Percentiles rank a stretch among this genome's conserved stretches.
phyloP scores from a whole-genome alignment of 1,140 invertebrate species.

The Dermatophagoides farinae region DNA sequence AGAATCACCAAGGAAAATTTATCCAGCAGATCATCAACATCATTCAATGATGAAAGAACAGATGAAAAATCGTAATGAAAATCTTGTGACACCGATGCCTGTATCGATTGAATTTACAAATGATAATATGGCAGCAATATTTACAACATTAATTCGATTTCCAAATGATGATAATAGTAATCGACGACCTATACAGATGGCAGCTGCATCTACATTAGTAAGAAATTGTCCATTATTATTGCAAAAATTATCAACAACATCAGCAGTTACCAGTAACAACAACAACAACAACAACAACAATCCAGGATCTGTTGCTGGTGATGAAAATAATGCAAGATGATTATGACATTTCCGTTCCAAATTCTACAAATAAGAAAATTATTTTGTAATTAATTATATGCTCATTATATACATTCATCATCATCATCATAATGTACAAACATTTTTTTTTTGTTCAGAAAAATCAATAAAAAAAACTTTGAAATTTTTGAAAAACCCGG shows the following conservation, averaged over 20 bases:
- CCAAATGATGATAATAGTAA: slow-evolving; percentile 41
- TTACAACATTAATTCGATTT: slow-evolving; percentile 63
- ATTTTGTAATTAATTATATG: too few species aligned
- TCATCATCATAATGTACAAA: too few species aligned
- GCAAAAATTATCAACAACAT: slow-evolving; percentile 23
- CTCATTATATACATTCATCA: too few species aligned
- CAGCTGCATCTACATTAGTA: slow-evolving; percentile 50
- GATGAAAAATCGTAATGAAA: slow-evolving; percentile 33
- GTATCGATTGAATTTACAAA: slow-evolving; percentile 71
- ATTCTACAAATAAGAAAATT: too few species aligned
- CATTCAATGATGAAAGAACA: background rate
- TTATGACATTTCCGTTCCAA: too few species aligned
- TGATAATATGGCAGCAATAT: slow-evolving; percentile 65
- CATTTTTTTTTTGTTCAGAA: too few species aligned
- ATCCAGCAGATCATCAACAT: slow-evolving; percentile 17
- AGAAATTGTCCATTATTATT: slow-evolving; percentile 31
- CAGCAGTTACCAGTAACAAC: background rate
- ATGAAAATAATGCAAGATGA: too few species aligned
- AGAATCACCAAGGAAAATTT: slow-evolving; percentile 19
- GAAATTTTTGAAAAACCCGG: too few species aligned
- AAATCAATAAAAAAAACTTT: too few species aligned
- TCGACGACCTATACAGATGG: slow-evolving; percentile 44
- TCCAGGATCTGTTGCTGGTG: too few species aligned
- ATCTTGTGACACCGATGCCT: slow-evolving; percentile 29
- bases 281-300: slow-evolving; percentile 4